Conservation (phyloP, 2,888 invertebrate genomes). For the Ramazzottius varieornatus region DNA sequence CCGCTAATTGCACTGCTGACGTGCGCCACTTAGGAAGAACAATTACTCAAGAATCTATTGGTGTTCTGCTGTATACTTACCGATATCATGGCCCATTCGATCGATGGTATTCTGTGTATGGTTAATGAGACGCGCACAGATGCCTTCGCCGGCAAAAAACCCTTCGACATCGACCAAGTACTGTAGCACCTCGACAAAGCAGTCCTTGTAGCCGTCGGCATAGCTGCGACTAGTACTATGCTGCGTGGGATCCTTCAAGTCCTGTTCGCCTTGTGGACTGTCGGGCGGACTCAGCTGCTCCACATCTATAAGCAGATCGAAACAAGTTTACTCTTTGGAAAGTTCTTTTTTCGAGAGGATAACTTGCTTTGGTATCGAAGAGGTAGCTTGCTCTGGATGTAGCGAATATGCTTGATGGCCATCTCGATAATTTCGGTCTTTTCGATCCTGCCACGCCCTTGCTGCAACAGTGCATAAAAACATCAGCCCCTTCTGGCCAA, state of each 20-base stretch:
- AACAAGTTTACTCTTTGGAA: background rate
- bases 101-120: slow-evolving; percentile 64
- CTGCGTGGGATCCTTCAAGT: background rate
- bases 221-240: background rate
- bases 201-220: slow-evolving; percentile 51
- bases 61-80: no score
- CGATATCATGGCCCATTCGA: slow-evolving; percentile 19
- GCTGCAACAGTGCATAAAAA: slow-evolving; percentile 8
- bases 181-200: slow-evolving; percentile 59
- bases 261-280: background rate
- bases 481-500: background rate
- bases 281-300: slow-evolving; percentile 1
- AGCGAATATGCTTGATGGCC: slow-evolving; percentile 79
- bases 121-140: slow-evolving; percentile 49
- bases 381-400: slow-evolving; percentile 33
- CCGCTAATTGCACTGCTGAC: no score
- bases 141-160: slow-evolving; percentile 45
- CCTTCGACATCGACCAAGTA: slow-evolving; percentile 64
- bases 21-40: no score
- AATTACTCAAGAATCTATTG: no score
- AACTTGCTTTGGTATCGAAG: slow-evolving; percentile 3
- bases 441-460: slow-evolving; percentile 70
- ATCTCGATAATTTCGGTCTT: slow-evolving; percentile 95
- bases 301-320: background rate
- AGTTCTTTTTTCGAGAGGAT: background rate